phyloP scores from a whole-genome alignment of 2,113 vertebrate species.

The Desmodus rotundus region DNA sequence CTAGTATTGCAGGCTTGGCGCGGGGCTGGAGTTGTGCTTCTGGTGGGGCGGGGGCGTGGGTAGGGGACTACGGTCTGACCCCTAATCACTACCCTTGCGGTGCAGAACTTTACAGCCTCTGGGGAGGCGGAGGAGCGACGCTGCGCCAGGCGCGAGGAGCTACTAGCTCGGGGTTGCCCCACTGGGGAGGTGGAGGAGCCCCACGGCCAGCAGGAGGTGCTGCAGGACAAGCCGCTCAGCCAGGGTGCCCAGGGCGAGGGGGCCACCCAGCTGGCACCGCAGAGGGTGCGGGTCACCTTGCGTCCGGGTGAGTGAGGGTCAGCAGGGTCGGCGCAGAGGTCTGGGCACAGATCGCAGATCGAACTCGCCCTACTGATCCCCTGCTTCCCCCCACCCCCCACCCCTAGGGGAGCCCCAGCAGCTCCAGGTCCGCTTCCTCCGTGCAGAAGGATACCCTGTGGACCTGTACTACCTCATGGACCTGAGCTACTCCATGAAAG shows the following conservation, averaged over 20 bases:
- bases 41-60: background rate
- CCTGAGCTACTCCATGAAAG: slow-evolving; percentile 87
- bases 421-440: slow-evolving; percentile 79
- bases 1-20: background rate
- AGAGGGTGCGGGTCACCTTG: slow-evolving; percentile 76
- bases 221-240: slow-evolving; percentile 73
- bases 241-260: slow-evolving; percentile 52
- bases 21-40: too few species aligned
- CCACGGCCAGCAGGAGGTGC: slow-evolving; percentile 8
- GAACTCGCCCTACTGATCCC: background rate
- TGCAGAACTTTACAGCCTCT: slow-evolving; percentile 78
- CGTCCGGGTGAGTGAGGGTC: slow-evolving; percentile 75
- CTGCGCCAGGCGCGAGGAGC: slow-evolving; percentile 75
- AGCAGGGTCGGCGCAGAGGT: fast-evolving
- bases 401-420: slow-evolving; percentile 77
- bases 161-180: slow-evolving; percentile 75
- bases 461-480: slow-evolving; percentile 90
- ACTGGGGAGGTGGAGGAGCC: slow-evolving; percentile 71
- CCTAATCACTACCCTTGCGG: background rate
- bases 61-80: background rate
- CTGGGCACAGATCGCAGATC: background rate
- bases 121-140: slow-evolving; percentile 77
- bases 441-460: slow-evolving; percentile 84
- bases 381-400: fast-evolving
- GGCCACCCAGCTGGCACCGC: slow-evolving; percentile 81